A percentile compares a stretch with the other conserved stretches of the same genome.
These are phyloP conservation scores for Poicephalus meyeri DNA, from an alignment of 2,113 vertebrate genomes.

Conservation along the genomic window DNA sequence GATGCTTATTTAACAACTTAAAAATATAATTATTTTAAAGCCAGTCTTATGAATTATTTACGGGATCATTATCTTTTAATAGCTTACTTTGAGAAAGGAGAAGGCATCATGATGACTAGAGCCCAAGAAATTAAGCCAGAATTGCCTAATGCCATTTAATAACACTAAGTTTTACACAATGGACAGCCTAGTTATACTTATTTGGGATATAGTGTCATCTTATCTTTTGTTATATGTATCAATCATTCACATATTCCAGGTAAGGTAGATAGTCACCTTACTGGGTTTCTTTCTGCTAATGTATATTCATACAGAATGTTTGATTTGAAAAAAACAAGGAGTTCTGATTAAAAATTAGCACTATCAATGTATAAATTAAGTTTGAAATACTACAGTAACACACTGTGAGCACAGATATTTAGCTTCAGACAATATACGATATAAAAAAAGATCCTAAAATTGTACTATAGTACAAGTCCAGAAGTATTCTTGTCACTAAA, in stretches of 20 bases:
- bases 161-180: background rate
- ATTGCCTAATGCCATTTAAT: background rate
- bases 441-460: background rate
- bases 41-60: background rate
- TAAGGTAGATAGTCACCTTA: background rate
- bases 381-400: background rate
- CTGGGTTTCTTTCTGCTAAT: background rate
- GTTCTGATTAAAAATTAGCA: background rate
- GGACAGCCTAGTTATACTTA: background rate
- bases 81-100: background rate
- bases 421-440: background rate
- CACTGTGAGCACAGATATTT: background rate
- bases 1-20: background rate
- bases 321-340: background rate
- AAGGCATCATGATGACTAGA: background rate
- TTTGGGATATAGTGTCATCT: background rate
- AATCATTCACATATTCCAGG: background rate
- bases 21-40: slow-evolving; percentile 25
- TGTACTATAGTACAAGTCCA: background rate
- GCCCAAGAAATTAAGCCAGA: background rate
- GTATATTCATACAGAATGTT: background rate
- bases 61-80: background rate
- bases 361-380: background rate
- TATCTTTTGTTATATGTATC: background rate
- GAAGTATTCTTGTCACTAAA: background rate